Base-by-base conservation (phyloP, 2,113 vertebrate species). In the Cettia cetti region DNA sequence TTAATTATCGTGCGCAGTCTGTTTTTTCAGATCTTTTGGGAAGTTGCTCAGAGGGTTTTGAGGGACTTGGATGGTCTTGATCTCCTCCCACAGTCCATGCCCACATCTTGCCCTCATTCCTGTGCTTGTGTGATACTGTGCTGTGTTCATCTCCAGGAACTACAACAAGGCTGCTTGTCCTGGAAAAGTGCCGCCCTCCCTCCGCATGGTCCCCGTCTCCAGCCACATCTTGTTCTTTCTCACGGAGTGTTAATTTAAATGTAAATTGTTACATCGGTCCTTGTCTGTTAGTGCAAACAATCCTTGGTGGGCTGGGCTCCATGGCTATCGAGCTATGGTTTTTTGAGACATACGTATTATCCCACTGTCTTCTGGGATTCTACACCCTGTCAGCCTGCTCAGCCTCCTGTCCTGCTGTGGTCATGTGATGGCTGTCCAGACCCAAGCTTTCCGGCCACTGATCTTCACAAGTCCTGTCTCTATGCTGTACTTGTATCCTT, bases 181-280 rank as follows among this genome's bases (percentile, higher is more conserved):
- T 33, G 61, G 33, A 44, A 30, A 24, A 39, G 37, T 18, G 45
- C 45, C 4, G 11, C 23, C 13, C 33, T 52, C 11, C 28, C 15
- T 89, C 37, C 0, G 0, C 52, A 11, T 30, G 23, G 19, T 9
- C 8, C 12, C 23, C 0, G 2, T 26, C 23, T 60, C n/a, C 53
- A 39, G 28, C 13, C 60, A 26, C 53, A 53, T n/a, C 24, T 53
- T 66, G 33, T 8, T 45, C 61, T 30, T 59, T 66, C 28, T 45
- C 53, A 21, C 3, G 1, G 12, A 7, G 10, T 7, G 19, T 33
- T 39, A 30, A 47, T 9, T 31, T 7, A 53, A 56, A n/a, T 57
- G 33, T 57, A 23, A n/a, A 57, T 57, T 7, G 54, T 57, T 20
- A 13, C 69, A 30, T 10, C 52, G 39, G 3, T 75, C 23, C 19